Percentiles rank a stretch among this genome's conserved stretches.
These are phyloP conservation scores for Taenioides sp. DNA, from an alignment of 2,797 vertebrate genomes.

Conservation along the genomic window DNA sequence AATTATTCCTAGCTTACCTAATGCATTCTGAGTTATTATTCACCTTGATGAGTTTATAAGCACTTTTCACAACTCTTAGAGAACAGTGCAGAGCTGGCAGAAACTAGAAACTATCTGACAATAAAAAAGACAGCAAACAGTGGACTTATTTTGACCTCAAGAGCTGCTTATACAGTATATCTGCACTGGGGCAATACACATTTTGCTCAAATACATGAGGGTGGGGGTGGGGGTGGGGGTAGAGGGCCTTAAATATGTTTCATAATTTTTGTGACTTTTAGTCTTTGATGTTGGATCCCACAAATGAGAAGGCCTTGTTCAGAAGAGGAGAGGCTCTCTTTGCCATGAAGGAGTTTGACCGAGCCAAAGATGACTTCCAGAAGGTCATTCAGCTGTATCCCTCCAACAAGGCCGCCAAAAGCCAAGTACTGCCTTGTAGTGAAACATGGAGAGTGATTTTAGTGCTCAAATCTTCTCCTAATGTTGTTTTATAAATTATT, in stretches of 20 bases:
- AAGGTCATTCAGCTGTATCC: conserved; percentile 91
- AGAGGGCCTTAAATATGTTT: not conserved
- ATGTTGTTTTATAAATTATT: not conserved
- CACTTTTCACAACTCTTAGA: too few relatives aligned
- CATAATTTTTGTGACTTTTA: conserved; percentile 42
- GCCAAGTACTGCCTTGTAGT: conserved; percentile 69
- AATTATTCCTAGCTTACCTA: too few relatives aligned
- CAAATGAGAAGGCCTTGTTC: conserved; percentile 95
- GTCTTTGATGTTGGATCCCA: conserved; percentile 87
- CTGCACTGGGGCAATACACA: too few relatives aligned
- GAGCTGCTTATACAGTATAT: too few relatives aligned
- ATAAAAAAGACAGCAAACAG: too few relatives aligned
- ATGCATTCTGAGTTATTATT: too few relatives aligned
- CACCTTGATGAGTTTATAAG: too few relatives aligned
- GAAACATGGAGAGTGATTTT: not conserved
- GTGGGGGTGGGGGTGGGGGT: too few relatives aligned
- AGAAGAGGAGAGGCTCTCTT: conserved; percentile 89
- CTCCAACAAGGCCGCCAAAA: conserved; percentile 91
- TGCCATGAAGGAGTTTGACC: conserved; percentile 90
- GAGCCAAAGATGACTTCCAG: conserved; percentile 88
- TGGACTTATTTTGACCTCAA: too few relatives aligned
- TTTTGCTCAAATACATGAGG: too few relatives aligned
- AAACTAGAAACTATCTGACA: too few relatives aligned
- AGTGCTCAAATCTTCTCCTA: not conserved
- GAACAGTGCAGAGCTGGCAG: too few relatives aligned